Evolutionary conservation across 1,140 invertebrate genomes (phyloP).

Genomic region (Cephus cinctus): DNA sequence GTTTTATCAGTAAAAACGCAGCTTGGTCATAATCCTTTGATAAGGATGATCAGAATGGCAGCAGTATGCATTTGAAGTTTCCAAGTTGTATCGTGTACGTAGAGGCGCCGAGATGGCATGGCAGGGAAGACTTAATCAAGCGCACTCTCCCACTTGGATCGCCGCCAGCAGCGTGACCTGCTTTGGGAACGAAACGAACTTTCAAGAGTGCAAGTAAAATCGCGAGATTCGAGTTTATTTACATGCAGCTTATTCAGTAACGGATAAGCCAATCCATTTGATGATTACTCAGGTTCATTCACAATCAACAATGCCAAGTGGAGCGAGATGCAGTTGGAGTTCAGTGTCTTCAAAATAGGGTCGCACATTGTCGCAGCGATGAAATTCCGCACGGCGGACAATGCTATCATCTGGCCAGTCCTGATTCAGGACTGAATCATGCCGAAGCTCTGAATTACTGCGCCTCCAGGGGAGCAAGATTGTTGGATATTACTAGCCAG

Average conservation of each 20-base stretch:
- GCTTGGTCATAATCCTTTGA: too few relatives aligned
- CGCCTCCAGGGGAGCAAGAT: constrained; percentile 41
- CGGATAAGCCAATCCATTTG: too few relatives aligned
- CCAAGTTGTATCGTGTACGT: too few relatives aligned
- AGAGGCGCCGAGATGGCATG: constrained; percentile 58
- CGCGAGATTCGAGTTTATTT: too few relatives aligned
- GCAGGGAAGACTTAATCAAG: constrained; percentile 50
- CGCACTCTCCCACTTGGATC: constrained; percentile 39
- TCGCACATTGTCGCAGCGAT: constrained; percentile 52
- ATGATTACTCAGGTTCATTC: constrained; percentile 33
- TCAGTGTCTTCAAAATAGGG: constrained; percentile 50
- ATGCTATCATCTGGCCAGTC: constrained; percentile 52
- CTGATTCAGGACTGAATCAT: constrained; percentile 48
- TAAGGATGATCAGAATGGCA: too few relatives aligned
- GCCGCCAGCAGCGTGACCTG: constrained; percentile 52
- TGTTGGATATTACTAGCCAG: constrained; percentile 58
- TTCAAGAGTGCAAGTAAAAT: constrained; percentile 52
- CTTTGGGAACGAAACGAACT: constrained; percentile 54
- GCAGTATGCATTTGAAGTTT: too few relatives aligned
- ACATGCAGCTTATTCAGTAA: too few relatives aligned
- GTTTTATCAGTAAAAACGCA: too few relatives aligned
- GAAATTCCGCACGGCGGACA: constrained; percentile 52
- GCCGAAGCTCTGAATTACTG: constrained; percentile 55
- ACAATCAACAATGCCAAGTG: constrained; percentile 37
- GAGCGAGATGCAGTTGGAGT: constrained; percentile 53